phyloP scores from a whole-genome alignment of 1,140 invertebrate species.

The Drosophila kikkawai region DNA sequence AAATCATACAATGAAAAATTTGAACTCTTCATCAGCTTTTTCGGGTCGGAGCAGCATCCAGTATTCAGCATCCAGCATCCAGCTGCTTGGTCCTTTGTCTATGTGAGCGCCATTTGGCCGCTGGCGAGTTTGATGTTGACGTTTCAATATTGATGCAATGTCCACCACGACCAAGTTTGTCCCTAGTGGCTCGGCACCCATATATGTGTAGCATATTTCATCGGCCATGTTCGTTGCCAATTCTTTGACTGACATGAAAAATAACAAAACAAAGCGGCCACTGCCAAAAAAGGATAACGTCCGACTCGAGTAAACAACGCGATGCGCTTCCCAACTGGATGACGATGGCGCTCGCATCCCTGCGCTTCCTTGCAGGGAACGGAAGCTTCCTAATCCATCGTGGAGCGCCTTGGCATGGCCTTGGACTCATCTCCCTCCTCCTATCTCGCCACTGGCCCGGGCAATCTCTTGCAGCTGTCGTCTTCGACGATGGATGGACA shows the following conservation, averaged over 20 bases:
- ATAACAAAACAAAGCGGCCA: slow-evolving; percentile 79
- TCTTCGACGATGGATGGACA: slow-evolving; percentile 64
- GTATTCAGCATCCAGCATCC: slow-evolving; percentile 19
- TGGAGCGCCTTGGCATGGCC: slow-evolving; percentile 67
- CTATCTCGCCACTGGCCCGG: slow-evolving; percentile 30
- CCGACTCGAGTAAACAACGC: slow-evolving; percentile 56
- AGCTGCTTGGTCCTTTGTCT: slow-evolving; percentile 23
- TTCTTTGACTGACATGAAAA: slow-evolving; percentile 82
- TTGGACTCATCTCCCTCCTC: slow-evolving; percentile 44
- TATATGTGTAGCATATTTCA: slow-evolving; percentile 72
- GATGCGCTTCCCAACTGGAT: slow-evolving; percentile 56
- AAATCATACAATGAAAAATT: slow-evolving; percentile 83
- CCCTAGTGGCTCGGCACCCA: slow-evolving; percentile 24
- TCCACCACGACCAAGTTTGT: slow-evolving; percentile 56
- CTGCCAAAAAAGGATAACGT: slow-evolving; percentile 74
- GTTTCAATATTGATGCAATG: slow-evolving; percentile 84
- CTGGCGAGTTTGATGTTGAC: slow-evolving; percentile 80
- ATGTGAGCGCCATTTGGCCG: slow-evolving; percentile 69
- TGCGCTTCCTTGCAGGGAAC: slow-evolving; percentile 20
- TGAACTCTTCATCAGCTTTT: slow-evolving; percentile 82
- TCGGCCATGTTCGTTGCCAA: slow-evolving; percentile 77
- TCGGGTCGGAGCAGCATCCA: slow-evolving; percentile 54
- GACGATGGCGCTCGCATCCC: slow-evolving; percentile 51
- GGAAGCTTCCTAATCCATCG: slow-evolving; percentile 75
- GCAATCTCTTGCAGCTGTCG: slow-evolving; percentile 77